Evolutionary conservation across 2,797 vertebrate species (phyloP).

Genomic region (Brachyrhaphis roseni): DNA sequence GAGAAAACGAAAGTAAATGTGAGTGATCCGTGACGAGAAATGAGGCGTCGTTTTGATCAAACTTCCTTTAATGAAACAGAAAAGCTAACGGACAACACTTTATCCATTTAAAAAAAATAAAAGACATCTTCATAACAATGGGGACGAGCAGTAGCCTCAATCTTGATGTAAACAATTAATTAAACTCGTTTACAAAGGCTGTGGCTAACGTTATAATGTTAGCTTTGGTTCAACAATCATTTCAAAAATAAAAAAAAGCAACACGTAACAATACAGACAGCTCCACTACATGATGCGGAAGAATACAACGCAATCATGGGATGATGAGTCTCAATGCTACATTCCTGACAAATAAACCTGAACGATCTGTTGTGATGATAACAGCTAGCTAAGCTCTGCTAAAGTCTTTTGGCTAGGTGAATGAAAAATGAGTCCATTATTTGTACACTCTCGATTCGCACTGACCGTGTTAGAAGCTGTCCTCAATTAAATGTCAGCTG

Average conservation of each 20-base stretch:
- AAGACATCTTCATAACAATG: background rate
- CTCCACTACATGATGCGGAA: background rate
- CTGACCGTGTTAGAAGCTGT: conserved; percentile 66
- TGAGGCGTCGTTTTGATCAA: conserved; percentile 1
- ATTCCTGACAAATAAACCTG: background rate
- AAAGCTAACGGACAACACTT: background rate
- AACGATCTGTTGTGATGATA: conserved; percentile 48
- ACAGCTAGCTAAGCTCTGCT: conserved; percentile 67
- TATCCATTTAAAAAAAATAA: no score
- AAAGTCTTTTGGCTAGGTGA: conserved; percentile 61
- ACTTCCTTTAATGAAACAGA: background rate
- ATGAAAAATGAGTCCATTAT: conserved; percentile 48
- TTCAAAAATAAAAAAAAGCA: conserved; percentile 7
- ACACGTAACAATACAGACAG: background rate
- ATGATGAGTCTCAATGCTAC: background rate
- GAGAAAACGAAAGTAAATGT: conserved; percentile 56
- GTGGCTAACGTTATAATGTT: conserved; percentile 49
- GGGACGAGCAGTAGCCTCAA: background rate
- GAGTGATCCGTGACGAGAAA: conserved; percentile 12
- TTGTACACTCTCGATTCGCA: conserved; percentile 25
- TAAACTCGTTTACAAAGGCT: conserved; percentile 27
- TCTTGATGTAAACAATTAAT: conserved; percentile 57
- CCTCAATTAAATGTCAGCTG: conserved; percentile 41
- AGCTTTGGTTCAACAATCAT: conserved; percentile 52
- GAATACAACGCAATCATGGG: background rate